phyloP scores from a whole-genome alignment of 2,113 vertebrate genomes.

The Microtus oregoni region DNA sequence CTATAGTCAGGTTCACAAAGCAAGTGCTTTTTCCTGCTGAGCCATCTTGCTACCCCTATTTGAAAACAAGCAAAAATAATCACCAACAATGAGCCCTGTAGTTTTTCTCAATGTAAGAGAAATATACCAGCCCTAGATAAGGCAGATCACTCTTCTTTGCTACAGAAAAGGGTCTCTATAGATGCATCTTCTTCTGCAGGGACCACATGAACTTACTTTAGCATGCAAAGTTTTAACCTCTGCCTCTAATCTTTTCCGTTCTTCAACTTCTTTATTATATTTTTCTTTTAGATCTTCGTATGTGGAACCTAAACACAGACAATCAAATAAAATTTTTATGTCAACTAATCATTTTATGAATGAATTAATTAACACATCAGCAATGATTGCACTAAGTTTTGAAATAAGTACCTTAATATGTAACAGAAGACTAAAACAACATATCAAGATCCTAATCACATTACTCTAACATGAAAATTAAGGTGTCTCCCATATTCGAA shows the following conservation, averaged over 20 bases:
- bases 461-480: not conserved
- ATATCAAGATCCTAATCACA: not conserved
- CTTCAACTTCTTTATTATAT: constrained; percentile 92
- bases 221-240: constrained; percentile 90
- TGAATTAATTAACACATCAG: not conserved
- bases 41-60: not conserved
- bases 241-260: constrained; percentile 91
- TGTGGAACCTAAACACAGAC: constrained; percentile 87
- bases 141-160: not conserved
- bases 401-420: not conserved
- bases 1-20: too few species aligned
- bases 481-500: constrained; percentile 8
- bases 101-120: not conserved
- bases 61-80: constrained; percentile 9
- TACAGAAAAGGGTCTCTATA: not conserved
- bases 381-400: not conserved
- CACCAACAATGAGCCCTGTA: not conserved
- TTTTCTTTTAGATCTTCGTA: constrained; percentile 93
- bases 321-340: constrained; percentile 28
- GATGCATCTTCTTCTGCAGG: fast-evolving
- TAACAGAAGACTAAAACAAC: not conserved
- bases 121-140: not conserved
- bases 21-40: too few species aligned
- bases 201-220: constrained; percentile 86
- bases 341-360: not conserved